Evolutionary conservation across 1,140 invertebrate genomes (phyloP).

Genomic region (Drosophila pruinosa): DNA sequence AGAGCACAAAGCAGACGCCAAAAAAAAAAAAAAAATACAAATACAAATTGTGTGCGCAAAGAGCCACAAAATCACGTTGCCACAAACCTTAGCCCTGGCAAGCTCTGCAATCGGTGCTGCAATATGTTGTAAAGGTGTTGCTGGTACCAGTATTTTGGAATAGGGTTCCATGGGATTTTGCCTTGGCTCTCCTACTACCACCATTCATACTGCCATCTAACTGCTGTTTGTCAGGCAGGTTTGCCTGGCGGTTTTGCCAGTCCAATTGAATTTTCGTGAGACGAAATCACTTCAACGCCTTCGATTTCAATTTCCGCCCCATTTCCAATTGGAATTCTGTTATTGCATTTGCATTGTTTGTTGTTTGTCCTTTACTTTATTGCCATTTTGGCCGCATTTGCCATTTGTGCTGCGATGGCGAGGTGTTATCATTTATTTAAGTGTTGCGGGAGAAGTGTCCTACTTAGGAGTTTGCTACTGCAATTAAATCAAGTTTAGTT

Average conservation of each 20-base stretch:
- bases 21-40: slow-evolving; percentile 47
- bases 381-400: slow-evolving; percentile 26
- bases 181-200: too few species aligned
- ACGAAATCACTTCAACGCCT: slow-evolving; percentile 81
- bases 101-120: slow-evolving; percentile 1
- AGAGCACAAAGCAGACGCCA: not conserved
- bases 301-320: slow-evolving; percentile 79
- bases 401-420: not conserved
- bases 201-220: not conserved
- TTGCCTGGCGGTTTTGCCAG: slow-evolving; percentile 30
- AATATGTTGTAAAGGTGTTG: slow-evolving; percentile 29
- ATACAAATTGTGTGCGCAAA: slow-evolving; percentile 40
- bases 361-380: slow-evolving; percentile 29
- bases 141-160: not conserved
- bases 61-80: slow-evolving; percentile 51
- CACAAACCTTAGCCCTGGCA: slow-evolving; percentile 31
- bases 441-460: not conserved
- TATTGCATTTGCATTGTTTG: slow-evolving; percentile 60
- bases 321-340: slow-evolving; percentile 69
- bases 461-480: not conserved
- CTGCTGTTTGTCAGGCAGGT: slow-evolving; percentile 54
- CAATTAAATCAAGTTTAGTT: not conserved
- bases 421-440: slow-evolving; percentile 1
- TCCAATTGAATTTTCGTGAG: slow-evolving; percentile 77
- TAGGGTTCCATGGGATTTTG: not conserved